A percentile compares a stretch with the other conserved stretches of the same genome.
Conservation (phyloP, 2,888 invertebrate genomes). For the Drosophila rellima region DNA sequence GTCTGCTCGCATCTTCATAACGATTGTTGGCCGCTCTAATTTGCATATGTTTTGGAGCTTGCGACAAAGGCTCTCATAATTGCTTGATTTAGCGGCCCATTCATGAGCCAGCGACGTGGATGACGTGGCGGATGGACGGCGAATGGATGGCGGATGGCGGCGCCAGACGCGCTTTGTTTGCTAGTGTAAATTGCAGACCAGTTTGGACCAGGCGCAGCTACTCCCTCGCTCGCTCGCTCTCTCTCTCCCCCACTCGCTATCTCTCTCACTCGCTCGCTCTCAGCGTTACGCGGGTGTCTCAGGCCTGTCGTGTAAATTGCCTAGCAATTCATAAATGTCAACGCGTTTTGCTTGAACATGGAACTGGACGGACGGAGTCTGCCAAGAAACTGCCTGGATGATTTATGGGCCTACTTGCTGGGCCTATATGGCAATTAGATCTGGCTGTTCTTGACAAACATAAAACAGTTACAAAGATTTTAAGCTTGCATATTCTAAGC, state of each 20-base stretch:
- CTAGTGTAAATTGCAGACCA: slow-evolving; percentile 74
- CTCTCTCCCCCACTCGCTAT: not conserved
- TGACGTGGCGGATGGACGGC: slow-evolving; percentile 28
- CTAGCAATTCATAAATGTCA: slow-evolving; percentile 82
- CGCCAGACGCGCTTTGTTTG: slow-evolving; percentile 60
- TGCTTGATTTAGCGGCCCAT: slow-evolving; percentile 85
- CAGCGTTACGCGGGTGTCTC: slow-evolving; percentile 67
- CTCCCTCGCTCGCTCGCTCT: slow-evolving; percentile 6
- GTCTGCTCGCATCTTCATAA: slow-evolving; percentile 42
- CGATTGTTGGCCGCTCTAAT: slow-evolving; percentile 62
- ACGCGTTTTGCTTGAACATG: slow-evolving; percentile 59
- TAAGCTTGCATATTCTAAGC: not conserved
- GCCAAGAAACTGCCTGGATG: slow-evolving; percentile 20
- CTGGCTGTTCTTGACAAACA: slow-evolving; percentile 13
- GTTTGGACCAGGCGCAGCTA: slow-evolving; percentile 23
- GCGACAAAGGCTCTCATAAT: slow-evolving; percentile 84
- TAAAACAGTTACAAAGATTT: not conserved
- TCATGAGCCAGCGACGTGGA: slow-evolving; percentile 60
- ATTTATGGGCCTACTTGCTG: slow-evolving; percentile 49
- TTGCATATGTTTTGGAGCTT: slow-evolving; percentile 75
- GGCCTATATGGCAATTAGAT: slow-evolving; percentile 34
- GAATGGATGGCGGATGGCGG: slow-evolving; percentile 33
- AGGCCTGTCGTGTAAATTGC: slow-evolving; percentile 77
- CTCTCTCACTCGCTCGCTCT: not conserved
- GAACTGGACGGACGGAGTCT: slow-evolving; percentile 22